Evolutionary conservation across 2,113 vertebrate species (phyloP).

Genomic region (Periophthalmus modestus): DNA sequence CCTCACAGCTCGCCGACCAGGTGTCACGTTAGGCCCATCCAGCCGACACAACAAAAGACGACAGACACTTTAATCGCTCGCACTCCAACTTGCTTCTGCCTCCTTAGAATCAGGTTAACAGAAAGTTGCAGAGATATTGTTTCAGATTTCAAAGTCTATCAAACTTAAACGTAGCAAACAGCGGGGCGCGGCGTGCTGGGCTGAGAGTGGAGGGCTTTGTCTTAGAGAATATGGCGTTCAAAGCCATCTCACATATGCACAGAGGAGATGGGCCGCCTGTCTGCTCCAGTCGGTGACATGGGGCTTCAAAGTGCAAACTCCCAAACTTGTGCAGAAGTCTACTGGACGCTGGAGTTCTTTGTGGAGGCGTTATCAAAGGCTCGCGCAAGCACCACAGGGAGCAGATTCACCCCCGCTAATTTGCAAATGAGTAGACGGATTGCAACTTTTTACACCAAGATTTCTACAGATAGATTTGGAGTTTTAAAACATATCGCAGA

Average conservation of each 20-base stretch:
- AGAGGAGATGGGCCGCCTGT: slow-evolving; percentile 35
- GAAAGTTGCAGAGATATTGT: slow-evolving; percentile 20
- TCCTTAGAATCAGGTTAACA: background rate
- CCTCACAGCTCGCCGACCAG: slow-evolving; percentile 2
- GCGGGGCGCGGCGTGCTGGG: slow-evolving; percentile 16
- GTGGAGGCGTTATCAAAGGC: slow-evolving; percentile 38
- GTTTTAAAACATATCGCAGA: background rate
- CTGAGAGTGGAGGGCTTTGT: slow-evolving; percentile 32
- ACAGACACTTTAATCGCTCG: slow-evolving; percentile 23
- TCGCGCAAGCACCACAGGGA: slow-evolving; percentile 1
- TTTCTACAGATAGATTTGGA: background rate
- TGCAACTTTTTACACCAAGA: background rate
- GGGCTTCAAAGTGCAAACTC: slow-evolving; percentile 56
- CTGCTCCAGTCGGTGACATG: slow-evolving; percentile 30
- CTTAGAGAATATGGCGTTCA: slow-evolving; percentile 42
- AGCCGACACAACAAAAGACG: slow-evolving; percentile 3
- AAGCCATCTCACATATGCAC: slow-evolving; percentile 41
- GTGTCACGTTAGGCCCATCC: slow-evolving; percentile 17
- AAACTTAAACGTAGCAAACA: slow-evolving; percentile 35
- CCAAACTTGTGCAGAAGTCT: slow-evolving; percentile 19
- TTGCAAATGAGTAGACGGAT: background rate
- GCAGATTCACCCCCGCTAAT: slow-evolving; percentile 23
- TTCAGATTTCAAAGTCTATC: slow-evolving; percentile 25
- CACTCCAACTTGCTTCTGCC: slow-evolving; percentile 6
- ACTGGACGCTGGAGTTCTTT: slow-evolving; percentile 34